Conservation (phyloP, 2,888 invertebrate genomes). For the Protophormia terraenovae region DNA sequence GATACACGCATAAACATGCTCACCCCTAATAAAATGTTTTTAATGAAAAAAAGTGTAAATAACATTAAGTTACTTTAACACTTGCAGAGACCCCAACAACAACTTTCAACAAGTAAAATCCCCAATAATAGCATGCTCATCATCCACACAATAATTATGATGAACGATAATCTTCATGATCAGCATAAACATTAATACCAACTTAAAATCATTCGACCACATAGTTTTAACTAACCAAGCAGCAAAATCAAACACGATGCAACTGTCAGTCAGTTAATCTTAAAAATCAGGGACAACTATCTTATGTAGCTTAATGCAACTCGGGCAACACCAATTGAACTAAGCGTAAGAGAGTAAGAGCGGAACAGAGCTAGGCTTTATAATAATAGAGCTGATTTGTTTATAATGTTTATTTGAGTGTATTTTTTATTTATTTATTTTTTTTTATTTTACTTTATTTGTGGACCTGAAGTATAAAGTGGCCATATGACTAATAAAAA, state of each 20-base stretch:
- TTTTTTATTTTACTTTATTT: background rate
- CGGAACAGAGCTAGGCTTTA: too few species aligned
- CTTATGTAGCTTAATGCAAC: too few species aligned
- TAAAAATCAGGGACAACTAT: conserved; percentile 33
- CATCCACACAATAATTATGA: background rate
- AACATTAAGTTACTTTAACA: conserved; percentile 49
- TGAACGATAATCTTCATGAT: conserved; percentile 1
- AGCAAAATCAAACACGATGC: conserved; percentile 16
- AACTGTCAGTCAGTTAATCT: background rate
- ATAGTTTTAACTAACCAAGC: conserved; percentile 55
- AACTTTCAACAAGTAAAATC: conserved; percentile 36
- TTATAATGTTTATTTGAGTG: conserved; percentile 18
- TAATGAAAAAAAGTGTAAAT: conserved; percentile 50
- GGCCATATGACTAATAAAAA: conserved; percentile 2
- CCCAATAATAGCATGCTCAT: background rate
- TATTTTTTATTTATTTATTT: background rate
- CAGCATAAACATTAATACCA: conserved; percentile 32
- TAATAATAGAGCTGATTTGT: too few species aligned
- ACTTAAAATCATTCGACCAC: conserved; percentile 59
- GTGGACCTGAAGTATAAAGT: background rate
- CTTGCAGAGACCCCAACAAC: conserved; percentile 10
- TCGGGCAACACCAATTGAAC: too few species aligned
- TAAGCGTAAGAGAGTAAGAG: too few species aligned
- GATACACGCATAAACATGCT: background rate
- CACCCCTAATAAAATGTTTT: background rate